phyloP scores from a whole-genome alignment of 1,140 invertebrate species.

The Brachionus koreanus region DNA sequence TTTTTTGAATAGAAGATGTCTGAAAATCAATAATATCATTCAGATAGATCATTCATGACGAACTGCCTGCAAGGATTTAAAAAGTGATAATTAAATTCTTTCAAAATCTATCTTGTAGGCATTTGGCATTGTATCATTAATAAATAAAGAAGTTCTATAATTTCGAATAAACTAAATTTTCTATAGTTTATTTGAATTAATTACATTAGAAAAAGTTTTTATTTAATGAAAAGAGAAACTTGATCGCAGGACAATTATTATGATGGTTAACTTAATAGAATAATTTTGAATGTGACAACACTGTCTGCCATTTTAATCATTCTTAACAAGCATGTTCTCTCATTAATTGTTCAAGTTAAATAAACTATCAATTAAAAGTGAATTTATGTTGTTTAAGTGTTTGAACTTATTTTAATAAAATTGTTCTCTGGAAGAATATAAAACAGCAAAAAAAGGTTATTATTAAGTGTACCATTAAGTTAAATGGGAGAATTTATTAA shows the following conservation, averaged over 20 bases:
- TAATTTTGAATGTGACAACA: background rate
- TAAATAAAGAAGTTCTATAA: background rate
- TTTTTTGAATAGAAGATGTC: background rate
- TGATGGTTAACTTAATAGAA: background rate
- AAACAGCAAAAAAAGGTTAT: conserved; percentile 6
- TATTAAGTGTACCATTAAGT: conserved; percentile 28
- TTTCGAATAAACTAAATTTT: background rate
- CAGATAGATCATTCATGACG: background rate
- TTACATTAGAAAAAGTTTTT: background rate
- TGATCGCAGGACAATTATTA: background rate
- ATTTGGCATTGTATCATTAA: background rate
- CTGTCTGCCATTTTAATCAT: background rate
- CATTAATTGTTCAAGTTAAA: background rate
- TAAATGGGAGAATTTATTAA: background rate
- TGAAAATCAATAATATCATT: background rate
- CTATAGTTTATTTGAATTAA: no score
- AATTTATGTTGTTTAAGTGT: conserved; percentile 24
- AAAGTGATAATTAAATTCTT: background rate
- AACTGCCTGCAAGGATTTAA: background rate
- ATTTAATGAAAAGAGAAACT: background rate
- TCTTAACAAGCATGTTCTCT: background rate
- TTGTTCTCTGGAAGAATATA: conserved; percentile 1
- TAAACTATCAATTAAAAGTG: background rate
- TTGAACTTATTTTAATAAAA: conserved; percentile 29
- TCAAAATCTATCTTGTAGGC: background rate